Conservation (phyloP, 2,888 invertebrate species). For the Aromia moschata region DNA sequence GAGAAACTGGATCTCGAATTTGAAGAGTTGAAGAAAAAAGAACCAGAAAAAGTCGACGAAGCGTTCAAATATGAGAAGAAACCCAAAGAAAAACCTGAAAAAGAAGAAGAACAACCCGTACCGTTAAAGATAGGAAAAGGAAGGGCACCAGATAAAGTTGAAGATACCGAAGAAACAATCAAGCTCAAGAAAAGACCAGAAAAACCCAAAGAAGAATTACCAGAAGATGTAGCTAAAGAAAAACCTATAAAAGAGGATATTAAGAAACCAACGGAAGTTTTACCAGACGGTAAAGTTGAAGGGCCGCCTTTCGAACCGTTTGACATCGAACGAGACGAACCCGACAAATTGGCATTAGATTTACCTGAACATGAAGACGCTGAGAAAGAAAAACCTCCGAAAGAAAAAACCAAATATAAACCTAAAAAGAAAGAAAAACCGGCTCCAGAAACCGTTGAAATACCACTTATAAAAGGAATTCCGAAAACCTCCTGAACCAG, state of each 20-base stretch:
- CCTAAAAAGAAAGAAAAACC: slow-evolving; percentile 57
- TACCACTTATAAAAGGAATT: slow-evolving; percentile 44
- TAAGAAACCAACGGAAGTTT: slow-evolving; percentile 47
- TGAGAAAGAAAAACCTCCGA: slow-evolving; percentile 57
- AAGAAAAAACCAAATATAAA: slow-evolving; percentile 55
- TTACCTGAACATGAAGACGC: slow-evolving; percentile 58
- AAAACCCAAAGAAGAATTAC: slow-evolving; percentile 55
- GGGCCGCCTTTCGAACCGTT: slow-evolving; percentile 61
- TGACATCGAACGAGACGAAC: slow-evolving; percentile 59
- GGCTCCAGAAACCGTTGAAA: slow-evolving; percentile 44
- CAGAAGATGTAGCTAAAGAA: slow-evolving; percentile 46
- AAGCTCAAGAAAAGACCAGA: slow-evolving; percentile 66
- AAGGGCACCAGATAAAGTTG: slow-evolving; percentile 57
- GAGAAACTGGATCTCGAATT: slow-evolving; percentile 47
- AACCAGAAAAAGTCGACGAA: slow-evolving; percentile 39
- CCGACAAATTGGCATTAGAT: slow-evolving; percentile 56
- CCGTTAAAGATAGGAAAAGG: slow-evolving; percentile 69
- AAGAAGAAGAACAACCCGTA: slow-evolving; percentile 54
- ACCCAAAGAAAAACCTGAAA: slow-evolving; percentile 54
- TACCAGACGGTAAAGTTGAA: slow-evolving; percentile 52
- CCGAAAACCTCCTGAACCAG: slow-evolving; percentile 53
- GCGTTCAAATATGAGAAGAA: slow-evolving; percentile 47
- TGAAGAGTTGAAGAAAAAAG: slow-evolving; percentile 43
- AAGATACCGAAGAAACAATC: slow-evolving; percentile 61
- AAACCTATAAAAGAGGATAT: slow-evolving; percentile 49